Evolutionary conservation across 2,797 vertebrate species (phyloP).

Genomic region (Sebastiscus tertius): DNA sequence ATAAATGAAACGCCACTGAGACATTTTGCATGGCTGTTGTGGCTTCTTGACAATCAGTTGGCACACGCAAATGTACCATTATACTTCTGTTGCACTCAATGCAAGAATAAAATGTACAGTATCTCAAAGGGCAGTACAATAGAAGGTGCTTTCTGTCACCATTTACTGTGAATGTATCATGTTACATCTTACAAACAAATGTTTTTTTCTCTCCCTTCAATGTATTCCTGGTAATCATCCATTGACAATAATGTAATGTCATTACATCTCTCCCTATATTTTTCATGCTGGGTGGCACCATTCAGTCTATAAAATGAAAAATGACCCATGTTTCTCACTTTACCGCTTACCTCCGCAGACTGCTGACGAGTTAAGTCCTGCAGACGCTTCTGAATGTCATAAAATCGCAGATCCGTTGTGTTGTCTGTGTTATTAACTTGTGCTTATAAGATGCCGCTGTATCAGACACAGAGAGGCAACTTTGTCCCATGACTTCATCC

Average conservation of each 20-base stretch:
- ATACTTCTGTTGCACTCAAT: neutral
- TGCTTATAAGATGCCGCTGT: slow-evolving; percentile 2
- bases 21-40: neutral
- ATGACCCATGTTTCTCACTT: slow-evolving; percentile 45
- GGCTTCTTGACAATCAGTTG: neutral
- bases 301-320: slow-evolving; percentile 50
- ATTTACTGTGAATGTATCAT: neutral
- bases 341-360: slow-evolving; percentile 23
- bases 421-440: neutral
- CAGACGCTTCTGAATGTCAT: slow-evolving; percentile 40
- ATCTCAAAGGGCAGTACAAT: neutral
- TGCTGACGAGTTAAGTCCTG: slow-evolving; percentile 31
- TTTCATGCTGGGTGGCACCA: slow-evolving; percentile 34
- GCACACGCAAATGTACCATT: neutral
- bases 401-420: neutral
- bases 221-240: neutral
- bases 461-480: neutral
- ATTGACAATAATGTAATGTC: slow-evolving; percentile 5
- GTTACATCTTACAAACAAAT: too few relatives aligned
- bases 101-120: neutral
- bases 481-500: slow-evolving; percentile 12
- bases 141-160: neutral
- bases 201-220: neutral
- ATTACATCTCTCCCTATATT: slow-evolving; percentile 8
- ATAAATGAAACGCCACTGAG: neutral